Evolutionary conservation across 2,113 vertebrate genomes (phyloP), one percentile per base, ranked within the genome.

Genomic region (Cryptoleucopteryx plumbea): DNA sequence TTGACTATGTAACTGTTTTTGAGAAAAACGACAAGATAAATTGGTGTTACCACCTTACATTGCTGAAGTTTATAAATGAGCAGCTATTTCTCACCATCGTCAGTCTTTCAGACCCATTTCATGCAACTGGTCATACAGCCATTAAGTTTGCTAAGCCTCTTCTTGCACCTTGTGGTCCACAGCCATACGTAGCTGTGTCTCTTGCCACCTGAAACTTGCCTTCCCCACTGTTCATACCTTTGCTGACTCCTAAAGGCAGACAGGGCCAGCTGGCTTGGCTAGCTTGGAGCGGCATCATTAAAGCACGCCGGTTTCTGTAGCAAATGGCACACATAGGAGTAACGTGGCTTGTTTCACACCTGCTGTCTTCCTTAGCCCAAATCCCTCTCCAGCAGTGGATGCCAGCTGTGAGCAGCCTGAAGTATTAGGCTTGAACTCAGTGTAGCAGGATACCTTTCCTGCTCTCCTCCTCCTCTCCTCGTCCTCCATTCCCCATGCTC

Each of bases 171-270:
- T 31, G 23, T 38, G 50, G 16, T 34, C 34, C 40, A 32, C 36
- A 42, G 34, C 42, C 29, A 2, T n/a, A 32, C 0, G 1, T 61
- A 40, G 55, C 66, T 43, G 16, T 48, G 26, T 65, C 61, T 63
- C 34, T 34, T 43, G n/a, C 50, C 75, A 11, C 45, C 56, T 45
- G 31, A 53, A 59, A 50, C 68, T 59, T 75, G n/a, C 73, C 17
- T 40, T 83, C 27, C 12, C 50, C 0, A 0, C 31, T 75, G 6
- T 34, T 40, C 10, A 1, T 22, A 50, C 21, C 14, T 82, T 43
- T 56, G n/a, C 32, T 61, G 34, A 17, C 29, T 62, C 40, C n/a
- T 14, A 12, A 45, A 73, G 32, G 59, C 42, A 79, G 32, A 27
- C 3, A 14, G 29, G 38, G 34, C 36, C 43, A 40, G 2, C 34